Base-by-base conservation (phyloP, 1,140 invertebrate species). In the Drosophila seguyi region DNA sequence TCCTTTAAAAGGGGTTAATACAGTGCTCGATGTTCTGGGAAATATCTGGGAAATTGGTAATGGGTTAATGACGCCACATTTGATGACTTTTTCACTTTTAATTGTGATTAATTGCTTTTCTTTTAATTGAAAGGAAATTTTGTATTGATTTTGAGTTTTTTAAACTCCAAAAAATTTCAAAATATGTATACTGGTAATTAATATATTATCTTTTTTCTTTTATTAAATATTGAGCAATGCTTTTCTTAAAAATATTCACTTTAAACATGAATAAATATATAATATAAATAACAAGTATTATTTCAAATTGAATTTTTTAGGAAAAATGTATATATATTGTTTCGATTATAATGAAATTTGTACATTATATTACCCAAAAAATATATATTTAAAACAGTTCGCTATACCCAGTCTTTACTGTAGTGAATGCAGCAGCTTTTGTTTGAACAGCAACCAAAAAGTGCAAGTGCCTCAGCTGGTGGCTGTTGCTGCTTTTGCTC, bases 371-470 rank as follows among this genome's bases (percentile, higher is more conserved):
- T 8, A 6, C 6, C 27, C 6, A 13, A 5, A 7, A 50, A 50
- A 31, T n/a, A 3, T 29, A 1, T 48, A 18, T 22, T 6, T 13
- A 10, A 6, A 4, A 13, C n/a, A 5, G 4, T 31, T 3, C 6
- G 1, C 29, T 2, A 20, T 20, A 20, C 11, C 18, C 4, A 16
- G 13, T 5, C 13, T 22, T 18, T 22, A 69, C 66, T 69, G 66
- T 69, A 57, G 52, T 47, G 71, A 59, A 72, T 41, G 52, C 50
- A 29, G 50, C 42, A 22, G 59, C 84, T 65, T 83, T 84, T 88
- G 85, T 88, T 88, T 84, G 62, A 84, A 58, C 53, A 65, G 34
- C 59, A 79, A 79, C 52, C 66, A 86, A 88, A 88, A 88, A 88
- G 80, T 80, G 85, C 84, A 88, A 88, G 84, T 88, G 83, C 81